phyloP scores from a whole-genome alignment of 2,888 invertebrate genomes.

The Xestia sexstrigata region DNA sequence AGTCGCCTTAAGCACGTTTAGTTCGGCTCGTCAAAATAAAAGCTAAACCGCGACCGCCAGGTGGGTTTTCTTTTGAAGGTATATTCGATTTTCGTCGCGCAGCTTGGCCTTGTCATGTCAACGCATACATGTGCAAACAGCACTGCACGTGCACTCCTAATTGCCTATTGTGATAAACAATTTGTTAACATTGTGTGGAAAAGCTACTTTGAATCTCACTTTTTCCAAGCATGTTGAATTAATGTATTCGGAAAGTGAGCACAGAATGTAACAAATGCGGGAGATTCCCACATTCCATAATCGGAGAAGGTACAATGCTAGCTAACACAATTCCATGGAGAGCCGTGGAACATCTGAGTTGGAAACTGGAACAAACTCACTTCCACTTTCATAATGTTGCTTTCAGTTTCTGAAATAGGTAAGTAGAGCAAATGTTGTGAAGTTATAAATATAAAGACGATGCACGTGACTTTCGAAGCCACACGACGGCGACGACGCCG shows the following conservation, averaged over 20 bases:
- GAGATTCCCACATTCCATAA: neutral
- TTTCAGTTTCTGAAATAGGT: conserved; percentile 39
- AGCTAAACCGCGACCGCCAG: neutral
- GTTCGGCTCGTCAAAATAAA: neutral
- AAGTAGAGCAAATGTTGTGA: conserved; percentile 23
- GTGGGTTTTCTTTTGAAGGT: neutral
- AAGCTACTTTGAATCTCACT: neutral
- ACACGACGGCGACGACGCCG: conserved; percentile 18
- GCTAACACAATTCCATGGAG: conserved; percentile 17
- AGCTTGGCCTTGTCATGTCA: neutral
- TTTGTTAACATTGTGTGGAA: neutral
- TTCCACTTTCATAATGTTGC: conserved; percentile 27
- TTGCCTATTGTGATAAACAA: neutral
- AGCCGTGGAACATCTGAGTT: conserved; percentile 24
- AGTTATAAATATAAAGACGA: conserved; percentile 8
- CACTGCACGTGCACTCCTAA: neutral
- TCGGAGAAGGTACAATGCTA: conserved; percentile 7
- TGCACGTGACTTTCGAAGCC: conserved; percentile 41
- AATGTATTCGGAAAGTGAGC: neutral
- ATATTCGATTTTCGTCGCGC: neutral
- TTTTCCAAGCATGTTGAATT: neutral
- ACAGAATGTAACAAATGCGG: neutral
- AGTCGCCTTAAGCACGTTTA: too few species aligned
- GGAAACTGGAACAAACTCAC: conserved; percentile 48
- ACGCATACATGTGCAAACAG: neutral